phyloP scores from a whole-genome alignment of 2,797 vertebrate species.

The Telmatherina bonti region DNA sequence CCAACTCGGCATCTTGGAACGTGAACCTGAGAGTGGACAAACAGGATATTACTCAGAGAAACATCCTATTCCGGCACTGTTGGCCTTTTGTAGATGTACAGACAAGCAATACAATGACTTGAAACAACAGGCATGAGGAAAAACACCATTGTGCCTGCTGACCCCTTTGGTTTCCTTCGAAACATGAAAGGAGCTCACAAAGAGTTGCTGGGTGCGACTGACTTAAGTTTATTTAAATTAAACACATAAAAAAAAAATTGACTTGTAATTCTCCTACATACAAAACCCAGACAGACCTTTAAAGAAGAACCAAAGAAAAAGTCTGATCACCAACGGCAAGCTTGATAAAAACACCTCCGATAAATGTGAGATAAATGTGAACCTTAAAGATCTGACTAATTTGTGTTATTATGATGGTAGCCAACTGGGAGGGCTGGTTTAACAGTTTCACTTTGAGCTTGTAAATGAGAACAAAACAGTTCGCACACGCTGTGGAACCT shows the following conservation, averaged over 20 bases:
- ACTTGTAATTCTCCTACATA: not conserved
- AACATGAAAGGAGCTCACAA: constrained; percentile 38
- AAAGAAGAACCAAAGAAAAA: not conserved
- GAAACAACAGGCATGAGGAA: constrained; percentile 64
- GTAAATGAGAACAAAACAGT: constrained; percentile 25
- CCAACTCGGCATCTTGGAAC: constrained; percentile 26
- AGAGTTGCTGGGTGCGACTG: constrained; percentile 40
- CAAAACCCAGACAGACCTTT: not conserved
- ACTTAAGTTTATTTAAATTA: constrained; percentile 32
- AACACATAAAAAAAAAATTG: constrained; percentile 14
- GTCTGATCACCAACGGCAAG: not conserved
- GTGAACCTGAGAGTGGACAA: constrained; percentile 37
- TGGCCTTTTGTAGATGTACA: constrained; percentile 14
- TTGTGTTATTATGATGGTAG: constrained; percentile 21
- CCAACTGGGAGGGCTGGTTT: constrained; percentile 69
- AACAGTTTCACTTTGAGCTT: constrained; percentile 56
- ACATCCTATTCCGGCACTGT: constrained; percentile 67
- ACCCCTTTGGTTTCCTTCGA: constrained; percentile 61
- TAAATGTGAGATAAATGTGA: not conserved
- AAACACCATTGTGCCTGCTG: constrained; percentile 69
- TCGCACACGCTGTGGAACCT: constrained; percentile 31
- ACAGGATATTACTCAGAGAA: constrained; percentile 65
- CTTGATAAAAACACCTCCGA: not conserved
- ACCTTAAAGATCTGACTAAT: constrained; percentile 24
- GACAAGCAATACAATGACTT: constrained; percentile 59